Base-by-base conservation (phyloP, 2,797 vertebrate species). In the Platyrinchus mystaceus region DNA sequence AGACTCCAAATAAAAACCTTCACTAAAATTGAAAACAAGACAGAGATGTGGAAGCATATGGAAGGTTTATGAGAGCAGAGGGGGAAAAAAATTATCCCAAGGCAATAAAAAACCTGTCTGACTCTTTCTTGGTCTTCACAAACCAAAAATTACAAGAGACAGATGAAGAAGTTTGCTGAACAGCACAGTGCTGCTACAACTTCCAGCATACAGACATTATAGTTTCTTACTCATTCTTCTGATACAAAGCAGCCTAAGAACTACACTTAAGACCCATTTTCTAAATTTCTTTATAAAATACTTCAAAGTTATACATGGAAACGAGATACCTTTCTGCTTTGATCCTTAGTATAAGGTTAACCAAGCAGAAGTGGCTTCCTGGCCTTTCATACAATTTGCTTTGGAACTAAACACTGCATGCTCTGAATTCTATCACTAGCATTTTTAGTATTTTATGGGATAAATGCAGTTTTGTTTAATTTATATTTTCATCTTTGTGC, bases 21-120 rank as follows among this genome's bases (percentile, higher is more conserved):
- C 76, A 76, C 84, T 87, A 70, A 95, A 96, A 95, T 73, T 93
- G 83, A 97, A 96, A 97, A 93, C 90, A 96, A 90, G 73, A 64
- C 78, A 93, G 76, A 63, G 60, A 71, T 79, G 30, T 82, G 80
- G 82, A 95, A 96, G 64, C 78, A 95, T 96, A 93, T 93, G 89
- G 93, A 89, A 82, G 34, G 68, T 95, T 96, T 95, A 95, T 91
- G 83, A 95, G 81, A 86, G 34, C 16, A 84, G 30, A 36, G 37
- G 24, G 1, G 22, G 68, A 88, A 89, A 58, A 93, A 89, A 73
- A 43, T 15, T 5, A 89, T 93, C 83, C 71, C 39, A 73, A 84
- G 44, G 71, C 77, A 95, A 77, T 93, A 94, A 90, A 95, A 97
- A 92, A 60, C 55, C 64, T 92, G 73, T 88, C 66, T 36, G 47